Evolutionary conservation across 2,888 invertebrate species (phyloP).

Genomic region (Balanococcus diminutus): DNA sequence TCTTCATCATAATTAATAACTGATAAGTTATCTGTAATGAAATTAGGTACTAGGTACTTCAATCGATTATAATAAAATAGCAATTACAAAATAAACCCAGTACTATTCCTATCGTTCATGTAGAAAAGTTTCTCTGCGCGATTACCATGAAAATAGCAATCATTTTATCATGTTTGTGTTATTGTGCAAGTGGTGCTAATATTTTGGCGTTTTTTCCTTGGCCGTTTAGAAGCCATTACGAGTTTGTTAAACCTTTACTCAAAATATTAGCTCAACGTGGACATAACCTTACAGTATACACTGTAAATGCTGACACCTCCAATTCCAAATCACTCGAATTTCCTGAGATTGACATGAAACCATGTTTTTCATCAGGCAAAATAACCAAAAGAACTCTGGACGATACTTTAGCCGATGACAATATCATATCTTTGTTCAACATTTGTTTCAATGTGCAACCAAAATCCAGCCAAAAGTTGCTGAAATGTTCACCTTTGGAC

Average conservation of each 20-base stretch:
- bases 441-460: background rate
- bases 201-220: background rate
- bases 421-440: background rate
- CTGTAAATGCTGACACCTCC: background rate
- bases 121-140: no score
- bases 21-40: no score
- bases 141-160: background rate
- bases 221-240: background rate
- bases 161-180: background rate
- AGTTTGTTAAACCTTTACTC: background rate
- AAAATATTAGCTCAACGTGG: constrained; percentile 32
- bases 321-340: background rate
- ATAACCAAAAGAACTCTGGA: no score
- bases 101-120: no score
- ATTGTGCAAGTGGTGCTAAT: background rate
- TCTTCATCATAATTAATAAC: no score
- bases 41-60: no score
- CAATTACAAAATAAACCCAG: no score
- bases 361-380: background rate
- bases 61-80: no score
- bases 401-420: background rate
- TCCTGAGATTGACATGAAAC: background rate
- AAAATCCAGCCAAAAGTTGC: background rate
- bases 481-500: constrained; percentile 19
- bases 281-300: constrained; percentile 53